phyloP scores from a whole-genome alignment of 2,888 invertebrate genomes.

The Ptilodon capucinus region DNA sequence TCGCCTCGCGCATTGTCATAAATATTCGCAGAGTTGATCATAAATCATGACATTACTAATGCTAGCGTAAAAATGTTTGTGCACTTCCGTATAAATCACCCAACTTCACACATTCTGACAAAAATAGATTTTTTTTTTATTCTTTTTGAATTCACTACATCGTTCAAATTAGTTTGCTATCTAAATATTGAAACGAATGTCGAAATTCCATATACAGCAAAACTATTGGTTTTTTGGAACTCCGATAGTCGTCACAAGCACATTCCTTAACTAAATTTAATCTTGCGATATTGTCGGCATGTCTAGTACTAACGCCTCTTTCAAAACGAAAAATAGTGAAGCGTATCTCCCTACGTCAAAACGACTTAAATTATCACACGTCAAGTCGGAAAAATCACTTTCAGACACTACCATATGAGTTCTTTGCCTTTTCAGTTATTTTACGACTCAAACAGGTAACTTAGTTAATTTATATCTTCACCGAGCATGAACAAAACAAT shows the following conservation, averaged over 20 bases:
- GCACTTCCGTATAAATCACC: conserved; percentile 52
- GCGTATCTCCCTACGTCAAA: conserved; percentile 29
- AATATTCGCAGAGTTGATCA: conserved; percentile 21
- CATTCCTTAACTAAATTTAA: conserved; percentile 42
- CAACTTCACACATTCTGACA: conserved; percentile 49
- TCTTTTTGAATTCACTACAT: conserved; percentile 44
- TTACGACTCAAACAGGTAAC: background rate
- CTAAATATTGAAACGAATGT: conserved; percentile 48
- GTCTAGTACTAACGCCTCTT: conserved; percentile 51
- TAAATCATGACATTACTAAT: conserved; percentile 38
- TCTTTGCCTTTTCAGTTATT: background rate
- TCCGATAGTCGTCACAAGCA: conserved; percentile 27
- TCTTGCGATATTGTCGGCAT: conserved; percentile 74
- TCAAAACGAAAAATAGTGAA: background rate
- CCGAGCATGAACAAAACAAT: background rate
- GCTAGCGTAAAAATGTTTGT: conserved; percentile 62
- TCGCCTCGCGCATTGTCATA: background rate
- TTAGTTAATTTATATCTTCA: background rate
- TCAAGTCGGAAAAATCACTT: conserved; percentile 10
- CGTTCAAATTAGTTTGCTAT: conserved; percentile 68
- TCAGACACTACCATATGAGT: background rate
- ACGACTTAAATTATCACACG: conserved; percentile 35
- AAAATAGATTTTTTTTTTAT: conserved; percentile 69
- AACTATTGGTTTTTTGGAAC: conserved; percentile 19
- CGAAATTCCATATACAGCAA: conserved; percentile 29